These are phyloP conservation scores for Hesperophylax magnus DNA, from an alignment of 1,140 invertebrate species.

Conservation along the genomic window DNA sequence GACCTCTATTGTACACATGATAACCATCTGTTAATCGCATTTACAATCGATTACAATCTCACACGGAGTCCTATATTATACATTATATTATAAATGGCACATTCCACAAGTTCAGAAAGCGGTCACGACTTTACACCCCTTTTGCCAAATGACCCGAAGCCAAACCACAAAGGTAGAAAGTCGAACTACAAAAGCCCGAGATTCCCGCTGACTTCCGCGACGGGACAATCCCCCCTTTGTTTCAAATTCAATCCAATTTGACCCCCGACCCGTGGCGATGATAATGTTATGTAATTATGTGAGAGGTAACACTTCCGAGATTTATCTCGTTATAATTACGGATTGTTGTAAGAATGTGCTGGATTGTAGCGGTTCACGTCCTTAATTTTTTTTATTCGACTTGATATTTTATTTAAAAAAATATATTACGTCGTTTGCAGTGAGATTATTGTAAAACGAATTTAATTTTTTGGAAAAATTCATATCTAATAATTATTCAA, in stretches of 20 bases:
- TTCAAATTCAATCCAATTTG: slow-evolving; percentile 24
- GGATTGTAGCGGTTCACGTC: not conserved
- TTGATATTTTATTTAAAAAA: too few relatives aligned
- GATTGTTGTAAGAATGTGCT: not conserved
- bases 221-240: slow-evolving; percentile 19
- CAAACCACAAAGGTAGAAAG: slow-evolving; percentile 1
- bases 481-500: too few relatives aligned
- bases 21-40: not conserved
- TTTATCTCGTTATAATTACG: slow-evolving; percentile 31
- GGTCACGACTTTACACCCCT: not conserved
- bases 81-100: not conserved
- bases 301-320: slow-evolving; percentile 21
- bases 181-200: not conserved
- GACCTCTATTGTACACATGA: not conserved
- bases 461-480: too few relatives aligned
- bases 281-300: slow-evolving; percentile 20
- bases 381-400: too few relatives aligned
- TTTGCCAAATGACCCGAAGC: not conserved
- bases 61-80: too few relatives aligned
- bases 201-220: not conserved
- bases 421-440: too few relatives aligned
- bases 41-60: too few relatives aligned
- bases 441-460: too few relatives aligned
- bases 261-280: not conserved
- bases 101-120: not conserved